Percentiles rank a stretch among this genome's conserved stretches.
Evolutionary conservation across 2,888 invertebrate species (phyloP).

Genomic region (Ophraella communa): DNA sequence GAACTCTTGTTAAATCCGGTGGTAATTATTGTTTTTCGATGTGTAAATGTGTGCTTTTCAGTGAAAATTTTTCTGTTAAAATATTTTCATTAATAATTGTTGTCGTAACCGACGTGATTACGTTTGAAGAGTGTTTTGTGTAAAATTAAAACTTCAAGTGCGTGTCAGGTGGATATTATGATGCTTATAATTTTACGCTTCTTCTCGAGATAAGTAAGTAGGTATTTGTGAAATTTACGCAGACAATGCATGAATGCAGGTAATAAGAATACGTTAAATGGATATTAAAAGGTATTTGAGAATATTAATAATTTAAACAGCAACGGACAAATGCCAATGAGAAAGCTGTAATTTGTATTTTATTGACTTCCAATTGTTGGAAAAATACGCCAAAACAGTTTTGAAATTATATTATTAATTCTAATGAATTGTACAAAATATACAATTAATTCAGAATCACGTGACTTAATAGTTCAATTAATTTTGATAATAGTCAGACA

Average conservation of each 20-base stretch:
- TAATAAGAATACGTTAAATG: not conserved
- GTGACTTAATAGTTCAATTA: not conserved
- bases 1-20: slow-evolving; percentile 4
- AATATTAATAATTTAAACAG: not conserved
- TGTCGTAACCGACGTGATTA: not conserved
- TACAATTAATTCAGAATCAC: not conserved
- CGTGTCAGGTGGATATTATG: slow-evolving; percentile 14
- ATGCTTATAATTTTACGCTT: slow-evolving; percentile 20
- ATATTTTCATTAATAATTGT: slow-evolving; percentile 3
- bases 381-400: not conserved
- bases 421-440: not conserved
- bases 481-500: not conserved
- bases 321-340: not conserved
- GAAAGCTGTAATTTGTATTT: not conserved
- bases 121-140: slow-evolving; percentile 8
- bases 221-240: slow-evolving; percentile 22
- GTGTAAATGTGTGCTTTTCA: slow-evolving; percentile 20
- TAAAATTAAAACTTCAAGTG: slow-evolving; percentile 8
- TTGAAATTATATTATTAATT: not conserved
- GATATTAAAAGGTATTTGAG: not conserved
- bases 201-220: slow-evolving; percentile 25
- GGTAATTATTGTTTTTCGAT: slow-evolving; percentile 16
- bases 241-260: slow-evolving; percentile 19
- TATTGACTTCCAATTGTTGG: not conserved
- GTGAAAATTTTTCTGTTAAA: slow-evolving; percentile 17